phyloP scores from a whole-genome alignment of 2,113 vertebrate species.

The Danio rerio region DNA sequence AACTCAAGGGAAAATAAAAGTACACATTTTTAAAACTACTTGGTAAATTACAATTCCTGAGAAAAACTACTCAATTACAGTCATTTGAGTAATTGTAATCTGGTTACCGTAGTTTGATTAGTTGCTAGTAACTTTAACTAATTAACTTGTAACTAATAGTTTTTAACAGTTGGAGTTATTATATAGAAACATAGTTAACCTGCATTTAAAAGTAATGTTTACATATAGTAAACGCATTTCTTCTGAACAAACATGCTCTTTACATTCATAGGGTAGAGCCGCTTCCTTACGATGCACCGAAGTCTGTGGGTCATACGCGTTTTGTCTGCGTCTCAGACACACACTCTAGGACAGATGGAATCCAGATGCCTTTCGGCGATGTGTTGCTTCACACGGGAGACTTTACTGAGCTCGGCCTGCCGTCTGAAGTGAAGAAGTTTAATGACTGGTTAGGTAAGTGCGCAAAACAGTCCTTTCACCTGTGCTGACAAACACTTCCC shows the following conservation, averaged over 20 bases:
- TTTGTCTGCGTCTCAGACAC: conserved; percentile 93
- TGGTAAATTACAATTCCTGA: too few relatives aligned
- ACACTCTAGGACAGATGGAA: conserved; percentile 92
- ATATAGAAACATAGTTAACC: too few relatives aligned
- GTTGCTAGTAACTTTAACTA: too few relatives aligned
- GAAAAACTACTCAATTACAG: too few relatives aligned
- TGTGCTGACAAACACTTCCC: conserved; percentile 46
- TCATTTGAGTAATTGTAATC: too few relatives aligned
- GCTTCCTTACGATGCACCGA: conserved; percentile 89
- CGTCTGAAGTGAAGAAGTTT: conserved; percentile 95
- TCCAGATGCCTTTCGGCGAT: conserved; percentile 94
- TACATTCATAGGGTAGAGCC: conserved; percentile 87
- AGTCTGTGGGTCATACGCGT: conserved; percentile 89
- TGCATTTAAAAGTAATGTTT: not conserved
- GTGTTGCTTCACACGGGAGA: conserved; percentile 92
- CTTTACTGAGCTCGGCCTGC: conserved; percentile 92
- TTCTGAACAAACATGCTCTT: conserved; percentile 57
- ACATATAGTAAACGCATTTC: not conserved
- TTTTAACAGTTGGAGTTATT: too few relatives aligned
- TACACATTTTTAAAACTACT: too few relatives aligned
- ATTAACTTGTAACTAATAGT: too few relatives aligned
- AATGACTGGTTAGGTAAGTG: conserved; percentile 95
- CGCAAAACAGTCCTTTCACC: conserved; percentile 65
- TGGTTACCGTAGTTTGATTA: too few relatives aligned
- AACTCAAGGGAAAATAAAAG: too few relatives aligned